Base-by-base conservation (phyloP, 1,140 invertebrate species). In the Helicoverpa zea region DNA sequence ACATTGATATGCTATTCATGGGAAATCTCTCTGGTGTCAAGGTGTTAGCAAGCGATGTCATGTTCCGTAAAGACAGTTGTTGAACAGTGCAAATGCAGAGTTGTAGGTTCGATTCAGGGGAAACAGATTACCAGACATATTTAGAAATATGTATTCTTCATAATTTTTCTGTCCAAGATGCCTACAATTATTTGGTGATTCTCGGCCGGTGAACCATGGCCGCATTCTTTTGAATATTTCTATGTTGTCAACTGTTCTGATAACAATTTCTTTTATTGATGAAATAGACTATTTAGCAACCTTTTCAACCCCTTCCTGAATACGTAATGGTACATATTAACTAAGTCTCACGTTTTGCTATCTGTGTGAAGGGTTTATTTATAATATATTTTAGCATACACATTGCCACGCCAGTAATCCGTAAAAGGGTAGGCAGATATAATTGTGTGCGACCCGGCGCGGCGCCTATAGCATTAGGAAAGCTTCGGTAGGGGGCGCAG, bases 361-460 rank as follows among this genome's bases (percentile, higher is more conserved):
- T 68, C 64, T 18, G 16, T 49, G 43, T n/a, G 3, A 49, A 68
- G 63, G 64, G 64, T 49, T 11, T 68, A 68, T 68, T 49, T 68
- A 49, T 18, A 16, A 47, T 68, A 49, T 68, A 49, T 49, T 68
- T 68, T 68, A 68, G 35, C 43, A 68, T 23, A 68, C 43, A 68
- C 64, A 68, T 64, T 35, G 61, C 30, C 64, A 49, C 64, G 35
- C 43, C 64, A 13, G 64, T 68, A 68, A 68, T 68, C 64, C 64
- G 64, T 35, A 68, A 68, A 68, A 68, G 64, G 64, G 64, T 68
- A 68, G 64, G 64, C 64, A 68, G 64, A 49, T 43, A 68, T 49
- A 68, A 68, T 58, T 23, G 43, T 68, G 43, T 68, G 29, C 23
- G 23, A 68, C 64, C 43, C 43, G 11, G 11, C 14, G 58, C 35